Evolutionary conservation across 1,140 invertebrate genomes (phyloP), one percentile per base, ranked within the genome.

Genomic region (Schlechtendalia chinensis): DNA sequence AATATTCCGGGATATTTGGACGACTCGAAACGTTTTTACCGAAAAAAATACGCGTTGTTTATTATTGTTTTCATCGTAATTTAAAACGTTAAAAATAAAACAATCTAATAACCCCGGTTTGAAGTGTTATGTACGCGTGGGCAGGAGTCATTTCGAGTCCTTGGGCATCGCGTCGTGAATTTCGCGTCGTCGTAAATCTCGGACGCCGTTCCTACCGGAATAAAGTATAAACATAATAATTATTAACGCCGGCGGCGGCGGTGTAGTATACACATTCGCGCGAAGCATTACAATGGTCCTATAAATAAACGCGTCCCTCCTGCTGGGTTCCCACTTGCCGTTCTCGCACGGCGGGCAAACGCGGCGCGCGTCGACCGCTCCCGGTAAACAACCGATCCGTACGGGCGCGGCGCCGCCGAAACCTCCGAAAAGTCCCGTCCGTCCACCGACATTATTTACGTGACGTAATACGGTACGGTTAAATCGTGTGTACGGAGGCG

Each of bases 281-380:
- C 65, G 14, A 39, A 22, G 39, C 45, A 69, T 69, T 69, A 22
- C 47, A 47, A 69, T 69, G 50, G 65, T 50, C 22, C 65, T 69
- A 69, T 69, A 50, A 69, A 69, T 69, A 69, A 69, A 69, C 67
- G 67, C 22, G 45, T 22, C 63, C n/a, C 8, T 22, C 39, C 63
- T 39, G 8, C 47, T 50, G 11, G 47, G 47, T 50, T 5, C 47
- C 12, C 1, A 6, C 47, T 50, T 1, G 47, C 14, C 47, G 12
- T 11, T 50, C 1, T 50, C 5, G 47, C 47, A 50, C 47, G 47
- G 39, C 4, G 5, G 39, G 39, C 10, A 45, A 8, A 12, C 22
- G 5, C 5, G 6, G 14, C 19, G 3, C 12, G 14, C 24, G 24
- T 16, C 59, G 61, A 11, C 61, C 27, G 32, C 16, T 29, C 17